Base-by-base conservation (phyloP, 2,113 vertebrate genomes). In the Lutjanus erythropterus region DNA sequence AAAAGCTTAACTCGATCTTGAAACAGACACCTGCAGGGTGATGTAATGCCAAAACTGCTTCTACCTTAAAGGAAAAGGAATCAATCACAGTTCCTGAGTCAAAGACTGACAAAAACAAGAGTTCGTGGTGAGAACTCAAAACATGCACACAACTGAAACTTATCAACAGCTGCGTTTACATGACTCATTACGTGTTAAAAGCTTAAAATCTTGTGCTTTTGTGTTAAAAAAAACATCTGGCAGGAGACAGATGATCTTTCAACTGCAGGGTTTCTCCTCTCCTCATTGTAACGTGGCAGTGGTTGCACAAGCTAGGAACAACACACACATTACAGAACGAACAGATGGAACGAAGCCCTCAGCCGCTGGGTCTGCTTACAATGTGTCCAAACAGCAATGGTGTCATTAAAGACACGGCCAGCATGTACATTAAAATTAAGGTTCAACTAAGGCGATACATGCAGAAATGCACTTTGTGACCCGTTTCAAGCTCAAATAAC, bases 291-390 rank as follows among this genome's bases (percentile, higher is more conserved):
- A 94, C 87, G 89, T 92, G 88, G 90, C 92, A 87, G 83, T 66
- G 70, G 61, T 93, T 94, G 78, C 89, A 92, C 91, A 92, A 92
- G 93, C 78, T 62, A n/a, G 46, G 75, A 86, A 85, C 80, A 59
- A 65, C 71, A 68, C 75, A 62, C 52, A 65, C 75, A 49, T 84
- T 84, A 69, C 55, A 88, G 31, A 91, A 74, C 33, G 73, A 81
- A 35, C 75, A 67, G 65, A 77, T 73, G 78, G 73, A 81, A 65
- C 56, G 37, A 60, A 75, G 72, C 46, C 47, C 72, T 7, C 37
- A 27, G 75, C 61, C 71, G 75, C 44, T 18, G 53, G 64, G 23
- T 80, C 80, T 64, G 66, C 52, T 27, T 8, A 21, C 50, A 70
- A 16, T 49, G 81, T 56, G 64, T 69, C 68, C 47, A 29, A 41